A percentile compares a stretch with the other conserved stretches of the same genome.
Conservation (phyloP, 1,140 invertebrate genomes). For the Zaprionus tsacasi region DNA sequence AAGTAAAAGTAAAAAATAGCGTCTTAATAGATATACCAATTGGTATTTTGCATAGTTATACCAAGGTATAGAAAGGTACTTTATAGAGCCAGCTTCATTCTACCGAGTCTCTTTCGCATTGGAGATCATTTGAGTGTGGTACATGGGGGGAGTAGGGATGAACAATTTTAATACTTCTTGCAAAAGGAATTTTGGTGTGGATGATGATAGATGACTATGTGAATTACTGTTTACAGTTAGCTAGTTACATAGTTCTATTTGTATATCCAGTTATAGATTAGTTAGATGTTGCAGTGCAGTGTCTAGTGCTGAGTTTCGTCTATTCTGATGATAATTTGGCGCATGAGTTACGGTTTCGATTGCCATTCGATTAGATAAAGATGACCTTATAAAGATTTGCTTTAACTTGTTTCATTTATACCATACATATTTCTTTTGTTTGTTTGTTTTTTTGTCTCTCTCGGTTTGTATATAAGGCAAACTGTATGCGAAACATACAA, state of each 20-base stretch:
- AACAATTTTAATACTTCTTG: slow-evolving; percentile 46
- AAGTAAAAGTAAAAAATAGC: slow-evolving; percentile 33
- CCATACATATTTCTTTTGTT: background rate
- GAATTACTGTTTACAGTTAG: slow-evolving; percentile 28
- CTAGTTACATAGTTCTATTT: slow-evolving; percentile 30
- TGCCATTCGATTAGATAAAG: slow-evolving; percentile 35
- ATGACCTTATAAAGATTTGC: slow-evolving; percentile 36
- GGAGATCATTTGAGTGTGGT: slow-evolving; percentile 44
- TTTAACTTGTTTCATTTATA: slow-evolving; percentile 7
- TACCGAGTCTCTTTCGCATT: slow-evolving; percentile 19
- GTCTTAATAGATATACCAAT: slow-evolving; percentile 27
- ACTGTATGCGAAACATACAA: slow-evolving; percentile 78
- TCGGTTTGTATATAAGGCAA: slow-evolving; percentile 80
- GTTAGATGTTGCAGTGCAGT: slow-evolving; percentile 32
- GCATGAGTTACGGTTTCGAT: slow-evolving; percentile 53
- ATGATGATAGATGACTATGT: slow-evolving; percentile 12
- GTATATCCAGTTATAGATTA: slow-evolving; percentile 13
- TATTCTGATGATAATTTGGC: slow-evolving; percentile 51
- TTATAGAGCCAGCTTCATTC: slow-evolving; percentile 39
- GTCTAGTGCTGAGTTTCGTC: slow-evolving; percentile 35
- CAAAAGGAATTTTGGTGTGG: slow-evolving; percentile 9
- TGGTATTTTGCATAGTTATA: slow-evolving; percentile 17
- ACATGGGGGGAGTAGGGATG: background rate
- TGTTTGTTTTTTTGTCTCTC: slow-evolving; percentile 39
- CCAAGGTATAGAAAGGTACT: slow-evolving; percentile 42